phyloP scores from a whole-genome alignment of 1,140 invertebrate genomes.

The Aphelinus atriplicis region DNA sequence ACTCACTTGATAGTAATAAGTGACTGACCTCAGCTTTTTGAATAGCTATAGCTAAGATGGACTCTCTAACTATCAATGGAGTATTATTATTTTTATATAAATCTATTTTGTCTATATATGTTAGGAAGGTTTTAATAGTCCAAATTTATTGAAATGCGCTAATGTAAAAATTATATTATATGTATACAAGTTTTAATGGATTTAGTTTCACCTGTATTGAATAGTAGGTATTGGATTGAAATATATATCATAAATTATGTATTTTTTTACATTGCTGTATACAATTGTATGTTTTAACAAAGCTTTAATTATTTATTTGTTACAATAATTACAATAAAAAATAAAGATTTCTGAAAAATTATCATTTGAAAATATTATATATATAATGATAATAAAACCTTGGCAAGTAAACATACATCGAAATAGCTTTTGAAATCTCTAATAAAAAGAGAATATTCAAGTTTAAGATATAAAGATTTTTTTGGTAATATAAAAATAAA shows the following conservation, averaged over 20 bases:
- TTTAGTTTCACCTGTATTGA: background rate
- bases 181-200: constrained; percentile 6
- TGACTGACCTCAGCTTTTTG: constrained; percentile 11
- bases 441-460: constrained; percentile 5
- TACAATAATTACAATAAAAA: constrained; percentile 21
- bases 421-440: background rate
- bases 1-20: background rate
- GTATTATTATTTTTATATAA: constrained; percentile 21
- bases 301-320: constrained; percentile 39
- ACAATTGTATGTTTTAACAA: constrained; percentile 30
- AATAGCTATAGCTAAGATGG: background rate
- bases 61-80: background rate
- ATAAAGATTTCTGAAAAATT: constrained; percentile 32
- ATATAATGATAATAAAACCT: constrained; percentile 18
- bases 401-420: constrained; percentile 9
- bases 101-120: constrained; percentile 18
- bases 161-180: constrained; percentile 21
- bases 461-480: background rate
- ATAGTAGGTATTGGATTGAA: constrained; percentile 25
- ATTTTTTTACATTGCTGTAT: constrained; percentile 28
- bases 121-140: constrained; percentile 9
- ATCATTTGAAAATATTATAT: background rate
- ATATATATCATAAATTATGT: constrained; percentile 15
- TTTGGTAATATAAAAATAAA: constrained; percentile 32
- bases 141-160: background rate